Percentiles rank a stretch among this genome's conserved stretches.
These are phyloP conservation scores for Goniozus legneri DNA, from an alignment of 1,140 invertebrate genomes.

Conservation along the genomic window DNA sequence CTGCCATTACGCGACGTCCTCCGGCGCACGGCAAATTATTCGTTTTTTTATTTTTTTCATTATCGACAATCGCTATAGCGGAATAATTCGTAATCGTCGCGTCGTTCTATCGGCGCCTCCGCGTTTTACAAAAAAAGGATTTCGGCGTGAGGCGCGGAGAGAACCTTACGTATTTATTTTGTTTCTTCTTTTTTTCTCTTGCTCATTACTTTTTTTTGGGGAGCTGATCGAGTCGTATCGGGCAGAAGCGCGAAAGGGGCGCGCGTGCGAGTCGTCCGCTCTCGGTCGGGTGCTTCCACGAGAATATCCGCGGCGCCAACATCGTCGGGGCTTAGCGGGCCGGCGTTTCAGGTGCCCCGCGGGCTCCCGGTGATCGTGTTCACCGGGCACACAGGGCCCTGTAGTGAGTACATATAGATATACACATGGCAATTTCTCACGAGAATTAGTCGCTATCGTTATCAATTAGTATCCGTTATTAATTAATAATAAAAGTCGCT, in stretches of 20 bases:
- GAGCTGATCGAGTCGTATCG: too few species aligned
- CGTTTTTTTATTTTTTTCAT: background rate
- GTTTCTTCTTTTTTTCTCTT: background rate
- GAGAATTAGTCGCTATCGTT: slow-evolving; percentile 53
- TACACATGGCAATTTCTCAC: slow-evolving; percentile 55
- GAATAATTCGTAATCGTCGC: background rate
- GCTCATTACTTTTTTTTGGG: too few species aligned
- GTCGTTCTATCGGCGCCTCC: slow-evolving; percentile 24
- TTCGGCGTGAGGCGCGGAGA: slow-evolving; percentile 28
- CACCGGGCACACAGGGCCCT: slow-evolving; percentile 35
- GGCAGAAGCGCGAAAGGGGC: background rate
- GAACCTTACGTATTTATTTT: slow-evolving; percentile 2
- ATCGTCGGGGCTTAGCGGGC: slow-evolving; percentile 30
- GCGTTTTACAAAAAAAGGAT: slow-evolving; percentile 34
- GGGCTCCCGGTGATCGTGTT: slow-evolving; percentile 12
- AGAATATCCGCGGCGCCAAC: slow-evolving; percentile 25
- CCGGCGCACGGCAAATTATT: background rate
- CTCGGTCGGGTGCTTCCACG: background rate
- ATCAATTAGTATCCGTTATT: slow-evolving; percentile 52
- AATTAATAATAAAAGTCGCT: slow-evolving; percentile 38
- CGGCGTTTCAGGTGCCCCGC: slow-evolving; percentile 44
- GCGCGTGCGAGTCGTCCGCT: background rate
- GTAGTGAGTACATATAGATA: slow-evolving; percentile 54
- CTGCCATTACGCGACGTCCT: background rate
- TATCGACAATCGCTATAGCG: background rate